Conservation (phyloP, 2,797 vertebrate species). For the Clarias pachynema region DNA sequence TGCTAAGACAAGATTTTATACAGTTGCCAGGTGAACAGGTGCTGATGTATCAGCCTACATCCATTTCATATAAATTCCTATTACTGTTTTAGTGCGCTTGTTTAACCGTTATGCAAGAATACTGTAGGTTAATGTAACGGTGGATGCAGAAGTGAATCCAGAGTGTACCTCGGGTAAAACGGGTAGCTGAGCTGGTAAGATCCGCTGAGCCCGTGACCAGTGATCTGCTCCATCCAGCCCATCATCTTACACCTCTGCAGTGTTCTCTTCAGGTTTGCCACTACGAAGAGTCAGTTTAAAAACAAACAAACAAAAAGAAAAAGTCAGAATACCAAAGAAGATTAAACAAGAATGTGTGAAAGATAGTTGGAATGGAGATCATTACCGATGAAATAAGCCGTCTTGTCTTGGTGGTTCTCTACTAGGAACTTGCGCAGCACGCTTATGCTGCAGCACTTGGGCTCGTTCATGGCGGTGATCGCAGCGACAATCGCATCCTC, state of each 20-base stretch:
- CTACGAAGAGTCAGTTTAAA: slow-evolving; percentile 62
- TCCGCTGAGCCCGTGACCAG: slow-evolving; percentile 94
- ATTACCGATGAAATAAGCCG: slow-evolving; percentile 87
- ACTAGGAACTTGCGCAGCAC: slow-evolving; percentile 90
- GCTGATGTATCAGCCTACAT: background rate
- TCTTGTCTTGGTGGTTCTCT: slow-evolving; percentile 89
- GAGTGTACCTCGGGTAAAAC: slow-evolving; percentile 89
- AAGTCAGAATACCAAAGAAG: background rate
- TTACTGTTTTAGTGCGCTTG: background rate
- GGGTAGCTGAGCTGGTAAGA: slow-evolving; percentile 96
- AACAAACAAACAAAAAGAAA: background rate
- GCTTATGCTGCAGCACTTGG: slow-evolving; percentile 95
- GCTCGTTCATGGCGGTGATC: slow-evolving; percentile 98
- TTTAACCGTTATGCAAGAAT: background rate
- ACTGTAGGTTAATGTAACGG: background rate
- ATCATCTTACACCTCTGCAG: slow-evolving; percentile 95
- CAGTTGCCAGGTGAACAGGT: background rate
- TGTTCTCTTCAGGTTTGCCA: slow-evolving; percentile 91
- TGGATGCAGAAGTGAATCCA: background rate
- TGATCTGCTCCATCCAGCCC: slow-evolving; percentile 99
- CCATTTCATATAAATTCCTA: too few relatives aligned
- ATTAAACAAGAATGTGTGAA: too few relatives aligned
- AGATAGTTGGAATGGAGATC: too few relatives aligned
- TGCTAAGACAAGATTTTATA: background rate
- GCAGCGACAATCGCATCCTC: slow-evolving; percentile 94